Base-by-base conservation (phyloP, 2,113 vertebrate species). In the Oenanthe oenanthe region DNA sequence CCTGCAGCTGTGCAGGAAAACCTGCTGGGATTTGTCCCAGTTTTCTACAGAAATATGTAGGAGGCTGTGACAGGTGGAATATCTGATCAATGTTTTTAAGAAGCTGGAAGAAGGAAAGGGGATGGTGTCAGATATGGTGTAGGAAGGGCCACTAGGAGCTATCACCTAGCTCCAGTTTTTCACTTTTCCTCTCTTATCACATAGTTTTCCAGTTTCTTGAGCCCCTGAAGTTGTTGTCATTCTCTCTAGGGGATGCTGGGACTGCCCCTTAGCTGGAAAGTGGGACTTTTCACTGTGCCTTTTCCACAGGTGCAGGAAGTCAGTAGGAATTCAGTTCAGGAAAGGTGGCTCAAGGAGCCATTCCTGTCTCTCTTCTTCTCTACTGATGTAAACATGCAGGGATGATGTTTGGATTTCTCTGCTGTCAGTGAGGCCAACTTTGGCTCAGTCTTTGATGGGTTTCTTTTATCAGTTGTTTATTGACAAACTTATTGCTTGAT, bases 361-460 rank as follows among this genome's bases (percentile, higher is more conserved):
- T 63, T 71, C 29, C 63, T 31, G 12, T 22, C 13, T 62, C 20
- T 48, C 34, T 66, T 48, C 34, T 66, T 58, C 32, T 67, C 32
- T 75, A 74, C 70, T 92, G 70, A 17, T 42, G 16, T 36, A 40
- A 84, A 42, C 21, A 8, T 8, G 11, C 17, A 36, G 66, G 54
- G 26, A 45, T 65, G 60, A 20, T 36, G 32, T 62, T 58, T 77
- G 29, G 50, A n/a, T 70, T 89, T 43, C 16, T 87, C 29, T 85
- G 47, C 65, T 61, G 21, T 26, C 0, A 0, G 51, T 47, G 57
- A 89, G 13, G 22, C 56, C 32, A 58, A 1, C 21, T 50, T n/a
- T 29, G 43, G 7, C 28, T 77, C 36, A 31, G 40, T 36, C 34
- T 77, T 76, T n/a, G 8, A 21, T 8, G 1, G 1, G 5, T 78